Conservation (phyloP, 2,888 invertebrate genomes). For the Scaptomyza caliginosa region DNA sequence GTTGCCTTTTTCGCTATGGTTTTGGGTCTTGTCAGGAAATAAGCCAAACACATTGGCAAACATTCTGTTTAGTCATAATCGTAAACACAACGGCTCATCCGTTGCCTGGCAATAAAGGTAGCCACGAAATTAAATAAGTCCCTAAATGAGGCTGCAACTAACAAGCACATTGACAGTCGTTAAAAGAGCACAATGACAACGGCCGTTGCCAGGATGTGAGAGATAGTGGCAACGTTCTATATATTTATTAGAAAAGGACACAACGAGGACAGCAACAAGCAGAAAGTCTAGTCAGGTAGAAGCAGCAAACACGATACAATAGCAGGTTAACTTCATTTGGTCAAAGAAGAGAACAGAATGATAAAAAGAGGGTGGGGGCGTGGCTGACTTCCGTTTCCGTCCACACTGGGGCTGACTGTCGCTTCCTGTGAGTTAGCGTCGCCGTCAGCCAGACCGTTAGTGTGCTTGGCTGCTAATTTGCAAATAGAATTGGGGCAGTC, state of each 20-base stretch:
- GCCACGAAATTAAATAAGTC: slow-evolving; percentile 44
- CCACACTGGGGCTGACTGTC: slow-evolving; percentile 49
- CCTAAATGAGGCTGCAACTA: slow-evolving; percentile 4
- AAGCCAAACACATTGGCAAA: slow-evolving; percentile 4
- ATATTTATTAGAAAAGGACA: slow-evolving; percentile 38
- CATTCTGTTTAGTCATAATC: slow-evolving; percentile 27
- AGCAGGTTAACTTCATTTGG: slow-evolving; percentile 34
- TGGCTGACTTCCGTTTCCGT: slow-evolving; percentile 66
- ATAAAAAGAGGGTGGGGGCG: slow-evolving; percentile 6
- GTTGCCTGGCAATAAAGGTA: slow-evolving; percentile 31
- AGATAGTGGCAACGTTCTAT: slow-evolving; percentile 29
- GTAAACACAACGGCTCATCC: slow-evolving; percentile 5
- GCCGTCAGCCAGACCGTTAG: slow-evolving; percentile 44
- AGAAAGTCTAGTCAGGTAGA: not conserved
- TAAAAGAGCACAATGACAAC: slow-evolving; percentile 39
- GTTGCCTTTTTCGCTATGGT: slow-evolving; percentile 1
- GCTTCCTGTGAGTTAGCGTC: slow-evolving; percentile 45
- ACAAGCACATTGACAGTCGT: slow-evolving; percentile 49
- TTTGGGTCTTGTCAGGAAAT: slow-evolving; percentile 2
- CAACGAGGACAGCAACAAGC: slow-evolving; percentile 13
- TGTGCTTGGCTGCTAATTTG: slow-evolving; percentile 64
- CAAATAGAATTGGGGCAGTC: slow-evolving; percentile 51
- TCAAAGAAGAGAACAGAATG: slow-evolving; percentile 9
- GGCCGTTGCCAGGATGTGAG: slow-evolving; percentile 14
- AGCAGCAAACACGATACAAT: slow-evolving; percentile 16